These are phyloP conservation scores for Noctua janthina DNA, from an alignment of 2,888 invertebrate genomes.

Conservation along the genomic window DNA sequence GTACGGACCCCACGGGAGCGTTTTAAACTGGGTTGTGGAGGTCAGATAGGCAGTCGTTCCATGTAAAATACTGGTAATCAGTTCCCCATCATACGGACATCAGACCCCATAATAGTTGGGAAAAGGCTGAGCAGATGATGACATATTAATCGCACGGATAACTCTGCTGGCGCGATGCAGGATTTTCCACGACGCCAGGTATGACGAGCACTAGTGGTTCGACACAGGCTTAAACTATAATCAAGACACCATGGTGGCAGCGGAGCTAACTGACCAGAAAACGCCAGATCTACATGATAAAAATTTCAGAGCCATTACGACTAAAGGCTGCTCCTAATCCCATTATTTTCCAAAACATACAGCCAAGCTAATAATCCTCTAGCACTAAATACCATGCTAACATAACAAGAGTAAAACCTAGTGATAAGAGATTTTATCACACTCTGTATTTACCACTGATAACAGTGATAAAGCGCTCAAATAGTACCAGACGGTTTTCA, in stretches of 20 bases:
- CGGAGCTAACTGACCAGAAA: neutral
- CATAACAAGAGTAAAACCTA: neutral
- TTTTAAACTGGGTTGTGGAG: too few species aligned
- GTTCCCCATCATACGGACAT: too few species aligned
- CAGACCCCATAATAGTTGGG: too few species aligned
- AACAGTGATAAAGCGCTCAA: neutral
- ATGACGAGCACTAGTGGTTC: too few species aligned
- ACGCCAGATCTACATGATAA: neutral
- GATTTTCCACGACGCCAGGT: too few species aligned
- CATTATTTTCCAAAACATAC: neutral
- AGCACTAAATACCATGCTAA: neutral
- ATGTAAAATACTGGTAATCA: too few species aligned
- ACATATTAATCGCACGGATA: too few species aligned
- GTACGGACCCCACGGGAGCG: too few species aligned
- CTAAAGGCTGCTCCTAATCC: neutral
- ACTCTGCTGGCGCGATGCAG: too few species aligned
- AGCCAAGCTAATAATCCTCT: neutral
- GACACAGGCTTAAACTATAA: too few species aligned
- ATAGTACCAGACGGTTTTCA: neutral
- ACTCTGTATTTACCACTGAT: neutral
- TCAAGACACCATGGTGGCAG: neutral
- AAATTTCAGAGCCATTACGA: neutral
- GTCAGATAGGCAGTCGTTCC: too few species aligned
- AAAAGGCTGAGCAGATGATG: too few species aligned
- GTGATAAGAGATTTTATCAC: constrained; percentile 28